A percentile compares a stretch with the other conserved stretches of the same genome.
Conservation (phyloP, 2,113 vertebrate genomes). For the Ptychochromis oligacanthus region DNA sequence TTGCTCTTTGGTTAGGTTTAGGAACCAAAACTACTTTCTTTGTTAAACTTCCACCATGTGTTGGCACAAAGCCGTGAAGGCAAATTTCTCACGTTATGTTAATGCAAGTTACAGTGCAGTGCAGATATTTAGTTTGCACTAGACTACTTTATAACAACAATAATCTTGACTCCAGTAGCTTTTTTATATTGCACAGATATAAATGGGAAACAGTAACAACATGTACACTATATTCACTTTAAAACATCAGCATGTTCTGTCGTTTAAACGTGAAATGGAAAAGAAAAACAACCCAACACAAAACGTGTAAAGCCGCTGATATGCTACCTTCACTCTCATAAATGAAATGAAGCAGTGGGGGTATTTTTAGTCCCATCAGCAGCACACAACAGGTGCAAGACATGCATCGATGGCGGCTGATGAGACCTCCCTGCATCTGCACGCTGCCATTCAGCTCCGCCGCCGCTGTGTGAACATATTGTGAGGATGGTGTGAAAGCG, state of each 20-base stretch:
- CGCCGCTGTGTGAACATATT: constrained; percentile 61
- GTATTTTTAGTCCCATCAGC: constrained; percentile 44
- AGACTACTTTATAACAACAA: too few relatives aligned
- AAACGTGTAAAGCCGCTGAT: neutral
- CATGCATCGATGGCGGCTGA: constrained; percentile 15
- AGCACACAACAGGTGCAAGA: constrained; percentile 62
- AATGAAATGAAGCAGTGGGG: constrained; percentile 5
- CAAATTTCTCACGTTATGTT: too few relatives aligned
- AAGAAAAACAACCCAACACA: neutral
- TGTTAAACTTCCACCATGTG: neutral
- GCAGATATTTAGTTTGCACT: too few relatives aligned
- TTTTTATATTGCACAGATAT: neutral
- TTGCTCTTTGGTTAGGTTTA: neutral
- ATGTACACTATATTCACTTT: neutral
- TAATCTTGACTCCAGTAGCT: neutral
- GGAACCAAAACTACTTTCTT: neutral
- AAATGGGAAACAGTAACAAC: neutral
- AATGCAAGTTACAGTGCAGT: neutral
- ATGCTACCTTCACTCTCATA: constrained; percentile 17
- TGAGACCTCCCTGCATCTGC: constrained; percentile 61
- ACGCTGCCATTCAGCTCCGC: constrained; percentile 54
- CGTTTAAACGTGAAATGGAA: neutral
- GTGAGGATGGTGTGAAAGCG: constrained; percentile 69
- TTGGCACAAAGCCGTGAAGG: too few relatives aligned
- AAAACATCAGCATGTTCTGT: neutral